Base-by-base conservation (phyloP, 92 coral and sea anemone species). In the Ricordea florida region DNA sequence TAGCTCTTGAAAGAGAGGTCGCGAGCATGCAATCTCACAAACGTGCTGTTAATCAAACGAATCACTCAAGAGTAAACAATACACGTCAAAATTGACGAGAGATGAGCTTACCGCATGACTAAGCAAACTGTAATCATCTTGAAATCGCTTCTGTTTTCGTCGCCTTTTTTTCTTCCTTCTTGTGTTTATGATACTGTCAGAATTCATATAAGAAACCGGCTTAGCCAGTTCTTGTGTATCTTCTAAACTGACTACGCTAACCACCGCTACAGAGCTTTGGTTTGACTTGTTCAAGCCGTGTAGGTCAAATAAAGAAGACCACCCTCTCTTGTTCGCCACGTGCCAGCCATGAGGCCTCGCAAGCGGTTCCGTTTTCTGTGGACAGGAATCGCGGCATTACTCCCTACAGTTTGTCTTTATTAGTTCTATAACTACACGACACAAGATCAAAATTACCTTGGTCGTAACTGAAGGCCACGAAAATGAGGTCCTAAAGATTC, bases 301-400 rank as follows among this genome's bases (percentile, higher is more conserved):
- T 70, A 53, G 61, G 64, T 69, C 64, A 69, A 69, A 52, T 69
- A 70, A 53, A 27, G 65, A 10, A 70, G 77, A 38, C 77, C 77
- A 37, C 77, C 77, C 66, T 53, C 77, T 37, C 66, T 70, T 73
- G 69, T 73, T 61, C 80, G 80, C 80, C 80, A 73, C 80, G 80
- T 73, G 80, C 80, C 80, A 47, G 27, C 70, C 80, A 73, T 73
- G 80, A 44, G 80, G 80, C 70, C 15, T 43, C 23, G 14, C 30
- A n/a, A 48, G 35, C 20, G 47, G 15, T 24, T 61, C 44, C 26
- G 47, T 58, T n/a, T 48, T 44, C 80, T 73, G 60, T 11, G 15
- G 43, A 26, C 23, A 24, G 35, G 23, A 58, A 30, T 35, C 49
- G 3, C 0, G 4, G 34, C 33, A 65, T 55, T 41, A 66, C 46